These are phyloP conservation scores for Grantiella picta DNA, from an alignment of 2,113 vertebrate species.

Conservation along the genomic window DNA sequence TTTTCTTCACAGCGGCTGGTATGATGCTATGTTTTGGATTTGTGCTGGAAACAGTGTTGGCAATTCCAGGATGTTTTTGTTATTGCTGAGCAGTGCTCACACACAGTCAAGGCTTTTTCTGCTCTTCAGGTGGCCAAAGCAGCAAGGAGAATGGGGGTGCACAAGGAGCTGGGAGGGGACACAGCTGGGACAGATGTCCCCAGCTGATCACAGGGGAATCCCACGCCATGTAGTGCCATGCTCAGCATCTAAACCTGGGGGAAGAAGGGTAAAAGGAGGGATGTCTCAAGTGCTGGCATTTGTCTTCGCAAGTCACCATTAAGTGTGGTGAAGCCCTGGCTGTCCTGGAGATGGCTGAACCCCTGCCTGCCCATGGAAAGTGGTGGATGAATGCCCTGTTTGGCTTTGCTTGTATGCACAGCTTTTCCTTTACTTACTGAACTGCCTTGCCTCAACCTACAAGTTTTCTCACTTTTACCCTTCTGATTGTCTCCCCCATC, in stretches of 20 bases:
- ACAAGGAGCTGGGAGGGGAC: neutral
- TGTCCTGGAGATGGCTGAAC: neutral
- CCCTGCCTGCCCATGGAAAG: neutral
- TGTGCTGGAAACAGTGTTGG: neutral
- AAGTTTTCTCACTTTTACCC: neutral
- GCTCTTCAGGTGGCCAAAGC: rapidly evolving
- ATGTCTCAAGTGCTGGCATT: neutral
- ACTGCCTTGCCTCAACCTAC: neutral
- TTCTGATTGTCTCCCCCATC: neutral
- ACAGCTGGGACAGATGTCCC: neutral
- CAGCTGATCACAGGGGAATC: neutral
- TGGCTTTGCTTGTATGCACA: neutral
- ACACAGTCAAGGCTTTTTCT: neutral
- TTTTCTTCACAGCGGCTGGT: neutral
- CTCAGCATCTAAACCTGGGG: neutral
- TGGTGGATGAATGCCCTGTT: too few species aligned
- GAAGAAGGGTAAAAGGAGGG: neutral
- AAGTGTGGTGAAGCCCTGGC: neutral
- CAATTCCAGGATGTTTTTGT: neutral
- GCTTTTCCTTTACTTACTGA: neutral
- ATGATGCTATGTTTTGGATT: neutral
- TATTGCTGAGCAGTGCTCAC: neutral
- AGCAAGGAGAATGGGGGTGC: neutral
- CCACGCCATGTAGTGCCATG: neutral
- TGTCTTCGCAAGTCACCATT: rapidly evolving